phyloP scores from a whole-genome alignment of 2,888 invertebrate genomes.

The Cynaeus angustus region DNA sequence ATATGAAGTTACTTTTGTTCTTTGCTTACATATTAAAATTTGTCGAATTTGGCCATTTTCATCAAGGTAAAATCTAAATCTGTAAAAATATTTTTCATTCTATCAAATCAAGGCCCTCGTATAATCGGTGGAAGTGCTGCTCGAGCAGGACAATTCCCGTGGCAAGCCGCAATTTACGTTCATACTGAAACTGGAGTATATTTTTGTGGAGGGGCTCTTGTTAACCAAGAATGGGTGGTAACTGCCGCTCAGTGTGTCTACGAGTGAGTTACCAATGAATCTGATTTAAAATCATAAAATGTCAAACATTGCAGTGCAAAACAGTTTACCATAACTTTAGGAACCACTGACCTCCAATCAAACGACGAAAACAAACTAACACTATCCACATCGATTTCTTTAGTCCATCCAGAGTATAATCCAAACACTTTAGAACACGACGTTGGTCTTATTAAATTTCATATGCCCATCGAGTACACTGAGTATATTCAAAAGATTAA shows the following conservation, averaged over 20 bases:
- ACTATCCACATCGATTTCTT: slow-evolving; percentile 1
- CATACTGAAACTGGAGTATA: not conserved
- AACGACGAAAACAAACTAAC: slow-evolving; percentile 17
- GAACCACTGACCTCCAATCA: slow-evolving; percentile 7
- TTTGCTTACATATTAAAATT: too few relatives aligned
- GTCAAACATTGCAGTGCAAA: not conserved
- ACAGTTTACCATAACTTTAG: slow-evolving; percentile 22
- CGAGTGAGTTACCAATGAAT: slow-evolving; percentile 8
- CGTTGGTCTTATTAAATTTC: slow-evolving; percentile 22
- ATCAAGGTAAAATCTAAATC: too few relatives aligned
- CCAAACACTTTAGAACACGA: slow-evolving; percentile 27
- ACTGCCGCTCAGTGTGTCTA: slow-evolving; percentile 45
- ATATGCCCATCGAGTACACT: slow-evolving; percentile 18
- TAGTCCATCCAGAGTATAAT: slow-evolving; percentile 22
- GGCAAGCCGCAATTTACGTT: slow-evolving; percentile 39
- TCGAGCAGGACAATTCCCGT: slow-evolving; percentile 32
- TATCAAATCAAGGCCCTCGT: not conserved
- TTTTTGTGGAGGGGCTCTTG: slow-evolving; percentile 44
- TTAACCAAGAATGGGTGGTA: slow-evolving; percentile 30
- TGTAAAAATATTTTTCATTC: too few relatives aligned
- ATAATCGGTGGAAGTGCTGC: slow-evolving; percentile 43
- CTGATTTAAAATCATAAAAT: not conserved
- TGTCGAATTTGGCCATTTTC: too few relatives aligned
- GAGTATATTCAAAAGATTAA: slow-evolving; percentile 27
- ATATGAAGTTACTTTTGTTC: too few relatives aligned